A percentile compares a stretch with the other conserved stretches of the same genome.
These are phyloP conservation scores for Thera britannica DNA, from an alignment of 2,888 invertebrate genomes.

Conservation along the genomic window DNA sequence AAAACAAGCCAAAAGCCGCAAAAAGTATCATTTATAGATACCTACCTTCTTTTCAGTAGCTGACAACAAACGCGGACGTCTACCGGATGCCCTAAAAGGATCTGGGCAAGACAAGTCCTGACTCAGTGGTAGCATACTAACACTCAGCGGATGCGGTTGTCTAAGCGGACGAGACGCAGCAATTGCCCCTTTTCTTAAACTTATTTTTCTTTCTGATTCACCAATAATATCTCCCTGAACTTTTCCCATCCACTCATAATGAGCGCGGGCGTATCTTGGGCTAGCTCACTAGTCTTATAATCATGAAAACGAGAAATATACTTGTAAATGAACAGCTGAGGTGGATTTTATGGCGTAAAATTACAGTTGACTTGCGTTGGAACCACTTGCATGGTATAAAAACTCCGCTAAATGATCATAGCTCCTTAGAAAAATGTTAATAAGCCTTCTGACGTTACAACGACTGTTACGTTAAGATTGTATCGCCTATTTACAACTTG, in stretches of 20 bases:
- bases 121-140: not conserved
- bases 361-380: not conserved
- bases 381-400: not conserved
- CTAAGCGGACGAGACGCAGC: conserved; percentile 6
- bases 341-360: not conserved
- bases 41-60: conserved; percentile 8
- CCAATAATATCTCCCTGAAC: too few relatives aligned
- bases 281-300: too few relatives aligned
- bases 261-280: too few relatives aligned
- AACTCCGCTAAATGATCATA: conserved; percentile 17
- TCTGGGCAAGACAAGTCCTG: conserved; percentile 20
- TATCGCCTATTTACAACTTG: conserved; percentile 34
- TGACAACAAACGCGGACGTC: conserved; percentile 28
- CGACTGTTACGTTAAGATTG: conserved; percentile 34
- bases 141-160: conserved; percentile 11
- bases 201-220: too few relatives aligned
- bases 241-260: too few relatives aligned
- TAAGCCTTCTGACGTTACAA: conserved; percentile 35
- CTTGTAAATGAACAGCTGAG: too few relatives aligned
- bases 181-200: not conserved
- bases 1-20: conserved; percentile 20
- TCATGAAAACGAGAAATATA: too few relatives aligned
- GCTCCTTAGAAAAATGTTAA: conserved; percentile 35
- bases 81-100: conserved; percentile 37
- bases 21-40: conserved; percentile 21